Percentiles rank a stretch among this genome's conserved stretches.
Evolutionary conservation across 1,140 invertebrate species (phyloP).

Genomic region (Rhynchophorus ferrugineus): DNA sequence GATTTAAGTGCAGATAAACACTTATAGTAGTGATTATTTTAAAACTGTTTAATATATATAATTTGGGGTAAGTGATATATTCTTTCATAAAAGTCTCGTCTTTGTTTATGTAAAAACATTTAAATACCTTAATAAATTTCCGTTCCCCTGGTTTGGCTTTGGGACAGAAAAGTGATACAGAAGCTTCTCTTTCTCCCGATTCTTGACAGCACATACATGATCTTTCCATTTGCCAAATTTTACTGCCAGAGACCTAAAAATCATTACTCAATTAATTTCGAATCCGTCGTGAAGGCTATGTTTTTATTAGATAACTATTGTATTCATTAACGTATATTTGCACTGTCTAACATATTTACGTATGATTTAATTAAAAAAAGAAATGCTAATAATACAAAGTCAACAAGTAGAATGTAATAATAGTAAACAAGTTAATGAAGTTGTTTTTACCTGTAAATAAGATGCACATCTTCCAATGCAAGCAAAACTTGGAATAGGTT

Average conservation of each 20-base stretch:
- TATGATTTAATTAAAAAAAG: too few species aligned
- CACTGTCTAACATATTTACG: too few species aligned
- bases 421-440: background rate
- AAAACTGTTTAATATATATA: background rate
- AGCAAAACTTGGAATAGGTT: conserved; percentile 88
- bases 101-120: conserved; percentile 8
- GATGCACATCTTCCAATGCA: conserved; percentile 85
- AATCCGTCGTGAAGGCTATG: too few species aligned
- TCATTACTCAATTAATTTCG: conserved; percentile 1
- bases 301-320: conserved; percentile 3
- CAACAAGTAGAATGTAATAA: background rate
- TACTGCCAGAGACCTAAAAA: conserved; percentile 81
- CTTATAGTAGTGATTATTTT: too few species aligned
- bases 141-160: conserved; percentile 78
- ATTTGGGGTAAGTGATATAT: conserved; percentile 1
- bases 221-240: conserved; percentile 93
- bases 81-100: background rate
- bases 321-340: background rate
- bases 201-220: conserved; percentile 93
- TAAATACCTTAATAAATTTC: conserved; percentile 73
- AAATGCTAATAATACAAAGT: too few species aligned
- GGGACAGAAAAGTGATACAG: conserved; percentile 80
- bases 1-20: too few species aligned
- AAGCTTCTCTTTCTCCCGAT: conserved; percentile 84
- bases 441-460: conserved; percentile 71